Evolutionary conservation across 2,888 invertebrate genomes (phyloP), one percentile per base, ranked within the genome.

Genomic region (Cetonia aurata): DNA sequence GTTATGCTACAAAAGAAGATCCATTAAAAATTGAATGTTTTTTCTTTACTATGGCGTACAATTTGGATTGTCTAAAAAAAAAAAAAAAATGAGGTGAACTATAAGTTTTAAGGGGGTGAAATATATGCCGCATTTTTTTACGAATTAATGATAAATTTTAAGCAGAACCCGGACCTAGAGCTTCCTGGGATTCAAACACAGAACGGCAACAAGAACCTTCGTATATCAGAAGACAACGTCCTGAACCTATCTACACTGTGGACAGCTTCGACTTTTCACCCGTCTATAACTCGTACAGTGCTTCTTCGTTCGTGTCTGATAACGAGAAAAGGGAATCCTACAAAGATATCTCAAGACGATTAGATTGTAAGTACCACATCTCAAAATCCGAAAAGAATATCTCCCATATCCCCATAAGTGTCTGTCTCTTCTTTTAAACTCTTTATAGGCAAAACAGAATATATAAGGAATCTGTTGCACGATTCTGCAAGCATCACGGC

Each of bases 161-260:
- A 9, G 9, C 77, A 87, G 87, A 87, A 77, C 87, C 87, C 10
- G 85, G 85, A 3, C 87, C 87, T 0, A 81, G 83, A 77, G 81
- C 86, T 1, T 85, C 84, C 1, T 86, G 86, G 86, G 82, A 84
- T 67, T 82, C 80, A 0, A 73, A 76, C 19, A 79, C 80, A 0
- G 77, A 79, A 71, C 75, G 80, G 62, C 73, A 69, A 0, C 12
- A 52, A 6, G 69, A 70, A 19, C 53, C 53, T 8, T 57, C 42
- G 19, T 70, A 56, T 60, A 53, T 55, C 56, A 73, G 69, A 31
- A 72, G 78, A 69, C 75, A 77, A 71, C 73, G 79, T 53, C 74
- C 77, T 44, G 53, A 72, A 33, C 78, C 77, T 12, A 71, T 71
- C 37, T 71, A 71, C 31, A 71, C 71, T 10, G 65, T 71, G 9